Base-by-base conservation (phyloP, 2,888 invertebrate species). In the Flexamia atlantica region DNA sequence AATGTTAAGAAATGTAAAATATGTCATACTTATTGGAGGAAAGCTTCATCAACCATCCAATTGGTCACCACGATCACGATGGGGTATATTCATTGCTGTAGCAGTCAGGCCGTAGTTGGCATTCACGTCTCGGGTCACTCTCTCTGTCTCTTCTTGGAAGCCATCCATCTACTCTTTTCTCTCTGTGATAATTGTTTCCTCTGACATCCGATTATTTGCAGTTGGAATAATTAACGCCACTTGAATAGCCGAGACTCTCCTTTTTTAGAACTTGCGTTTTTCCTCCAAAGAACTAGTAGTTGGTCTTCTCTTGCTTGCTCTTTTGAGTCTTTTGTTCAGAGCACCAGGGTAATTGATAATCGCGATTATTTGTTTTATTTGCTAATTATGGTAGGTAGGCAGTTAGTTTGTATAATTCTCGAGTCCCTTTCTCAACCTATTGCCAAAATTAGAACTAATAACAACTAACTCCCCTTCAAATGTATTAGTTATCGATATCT, bases 141-240 rank as follows among this genome's bases (percentile, higher is more conserved):
- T 28, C 64, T 64, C 64, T 64, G 20, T 28, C 64, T 64, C 64
- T 17, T 10, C 64, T 64, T 64, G 28, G 64, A 64, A 64, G 28
- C 30, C 28, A 64, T 64, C 64, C 64, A 28, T 64, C 64, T 30
- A 17, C 64, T 64, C 28, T 64, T 64, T 23, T 64, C 57, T 57
- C 64, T 64, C 64, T 9, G 28, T 17, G 64, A 64, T 64, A 64
- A 64, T 64, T 64, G 64, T 64, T 20, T 64, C 30, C 64, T 20
- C 25, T n/a, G 57, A 28, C 64, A 28, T 30, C 17, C 64, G 64
- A 64, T 64, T 64, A 64, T 4, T 30, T 17, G 57, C 23, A 3
- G 12, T 64, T 53, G 17, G 14, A 64, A 64, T 64, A 64, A 64
- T 64, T 64, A 64, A 28, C 64, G 53, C 53, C 28, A 23, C 53